Base-by-base conservation (phyloP, 2,888 invertebrate genomes). In the Drosophila colorata region DNA sequence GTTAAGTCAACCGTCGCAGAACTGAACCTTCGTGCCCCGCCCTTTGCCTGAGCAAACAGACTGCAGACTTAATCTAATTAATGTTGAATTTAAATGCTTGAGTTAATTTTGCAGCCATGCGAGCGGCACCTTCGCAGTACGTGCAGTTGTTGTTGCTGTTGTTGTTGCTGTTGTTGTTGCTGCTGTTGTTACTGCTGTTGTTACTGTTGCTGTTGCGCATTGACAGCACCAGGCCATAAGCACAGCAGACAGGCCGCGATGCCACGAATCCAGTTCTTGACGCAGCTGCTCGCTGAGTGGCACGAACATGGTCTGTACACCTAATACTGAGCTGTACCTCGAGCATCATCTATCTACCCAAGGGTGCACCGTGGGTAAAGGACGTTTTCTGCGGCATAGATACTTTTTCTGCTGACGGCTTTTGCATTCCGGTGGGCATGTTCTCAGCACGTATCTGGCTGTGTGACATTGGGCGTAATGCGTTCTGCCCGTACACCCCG, bases 31-130 rank as follows among this genome's bases (percentile, higher is more conserved):
- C 23, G 31, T 33, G 38, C 20, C 47, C n/a, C 9, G 18, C 18
- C 31, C 20, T 8, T 8, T 3, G 63, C 59, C 41, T 46, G 48
- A 33, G 58, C 63, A 63, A 78, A 61, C 68, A 65, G 69, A 61
- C 69, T 78, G 49, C 74, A 74, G 74, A 74, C 78, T 79, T 89
- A 87, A 88, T 89, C 87, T 82, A 88, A 88, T 88, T 88, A 88
- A 87, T 80, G 79, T 79, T 63, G 77, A 80, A 87, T 80, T 87
- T 82, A 82, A 83, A 87, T 84, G 84, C 80, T 83, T 66, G 74
- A 78, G 75, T 77, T 78, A 65, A 69, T 78, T 85, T 74, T 73
- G 37, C 57, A 59, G 63, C 73, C 58, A 49, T 71, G 51, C 52
- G 51, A 68, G 51, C 41, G 43, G 38, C 55, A 59, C 44, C 33